These are phyloP conservation scores for Heliconius himera DNA, from an alignment of 1,140 invertebrate genomes.

Conservation along the genomic window DNA sequence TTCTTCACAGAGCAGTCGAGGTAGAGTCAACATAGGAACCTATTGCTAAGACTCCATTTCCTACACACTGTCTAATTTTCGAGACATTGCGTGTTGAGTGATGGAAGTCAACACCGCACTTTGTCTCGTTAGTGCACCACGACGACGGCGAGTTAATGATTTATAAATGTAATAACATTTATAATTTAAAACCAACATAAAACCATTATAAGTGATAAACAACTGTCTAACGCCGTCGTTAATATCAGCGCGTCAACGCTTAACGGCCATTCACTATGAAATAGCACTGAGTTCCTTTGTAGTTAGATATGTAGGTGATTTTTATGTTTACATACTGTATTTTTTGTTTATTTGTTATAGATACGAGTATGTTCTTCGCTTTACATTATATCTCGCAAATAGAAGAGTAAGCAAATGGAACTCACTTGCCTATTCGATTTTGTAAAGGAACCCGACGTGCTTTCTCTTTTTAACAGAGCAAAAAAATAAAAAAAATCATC, in stretches of 20 bases:
- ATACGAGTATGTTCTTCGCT: no score
- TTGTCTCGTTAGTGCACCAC: background rate
- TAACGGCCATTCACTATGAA: conserved; percentile 4
- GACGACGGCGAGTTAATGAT: background rate
- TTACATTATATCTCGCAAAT: no score
- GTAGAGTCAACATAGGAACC: no score
- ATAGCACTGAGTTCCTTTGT: conserved; percentile 7
- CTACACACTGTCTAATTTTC: no score
- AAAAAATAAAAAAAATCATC: no score
- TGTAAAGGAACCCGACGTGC: no score
- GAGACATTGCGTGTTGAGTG: background rate
- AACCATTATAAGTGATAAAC: conserved; percentile 10
- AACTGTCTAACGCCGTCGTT: background rate
- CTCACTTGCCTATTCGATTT: no score
- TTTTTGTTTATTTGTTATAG: background rate
- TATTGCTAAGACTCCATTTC: no score
- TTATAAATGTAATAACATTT: background rate
- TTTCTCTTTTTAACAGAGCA: no score
- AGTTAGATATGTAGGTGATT: background rate
- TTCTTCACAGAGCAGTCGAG: no score
- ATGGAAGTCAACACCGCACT: background rate
- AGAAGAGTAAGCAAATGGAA: no score
- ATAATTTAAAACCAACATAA: background rate
- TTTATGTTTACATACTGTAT: background rate
- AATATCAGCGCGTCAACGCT: conserved; percentile 2